Conservation (phyloP, 2,888 invertebrate species). For the Amiota communis region DNA sequence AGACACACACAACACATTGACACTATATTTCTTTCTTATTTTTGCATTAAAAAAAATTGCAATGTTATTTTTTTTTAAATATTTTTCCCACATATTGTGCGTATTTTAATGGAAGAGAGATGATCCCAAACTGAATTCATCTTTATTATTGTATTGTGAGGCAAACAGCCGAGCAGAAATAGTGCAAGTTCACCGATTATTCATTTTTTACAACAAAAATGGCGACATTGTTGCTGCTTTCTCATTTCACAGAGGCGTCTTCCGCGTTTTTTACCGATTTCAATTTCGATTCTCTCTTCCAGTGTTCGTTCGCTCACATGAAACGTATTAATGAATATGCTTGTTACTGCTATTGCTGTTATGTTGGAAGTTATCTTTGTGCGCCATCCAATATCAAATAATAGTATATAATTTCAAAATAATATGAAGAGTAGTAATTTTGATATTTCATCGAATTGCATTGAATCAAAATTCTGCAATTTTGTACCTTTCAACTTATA, state of each 20-base stretch:
- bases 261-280: slow-evolving; percentile 17
- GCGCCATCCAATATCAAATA: neutral
- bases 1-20: neutral
- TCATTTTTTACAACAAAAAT: slow-evolving; percentile 29
- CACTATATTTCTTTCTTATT: neutral
- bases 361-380: neutral
- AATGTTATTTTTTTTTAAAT: too few relatives aligned
- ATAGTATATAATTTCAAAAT: neutral
- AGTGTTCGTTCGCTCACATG: slow-evolving; percentile 13
- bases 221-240: slow-evolving; percentile 30
- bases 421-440: neutral
- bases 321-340: slow-evolving; percentile 13
- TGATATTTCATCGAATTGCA: neutral
- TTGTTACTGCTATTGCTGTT: neutral
- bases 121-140: too few relatives aligned
- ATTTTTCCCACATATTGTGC: too few relatives aligned
- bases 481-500: slow-evolving; percentile 50
- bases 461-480: neutral
- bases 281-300: neutral
- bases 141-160: neutral
- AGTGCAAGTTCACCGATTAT: slow-evolving; percentile 14
- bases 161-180: slow-evolving; percentile 7
- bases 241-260: slow-evolving; percentile 24
- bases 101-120: too few relatives aligned
- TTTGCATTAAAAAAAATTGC: too few relatives aligned